These are phyloP conservation scores for Steinernema khuongi DNA, from an alignment of 1,140 invertebrate species.

Conservation along the genomic window DNA sequence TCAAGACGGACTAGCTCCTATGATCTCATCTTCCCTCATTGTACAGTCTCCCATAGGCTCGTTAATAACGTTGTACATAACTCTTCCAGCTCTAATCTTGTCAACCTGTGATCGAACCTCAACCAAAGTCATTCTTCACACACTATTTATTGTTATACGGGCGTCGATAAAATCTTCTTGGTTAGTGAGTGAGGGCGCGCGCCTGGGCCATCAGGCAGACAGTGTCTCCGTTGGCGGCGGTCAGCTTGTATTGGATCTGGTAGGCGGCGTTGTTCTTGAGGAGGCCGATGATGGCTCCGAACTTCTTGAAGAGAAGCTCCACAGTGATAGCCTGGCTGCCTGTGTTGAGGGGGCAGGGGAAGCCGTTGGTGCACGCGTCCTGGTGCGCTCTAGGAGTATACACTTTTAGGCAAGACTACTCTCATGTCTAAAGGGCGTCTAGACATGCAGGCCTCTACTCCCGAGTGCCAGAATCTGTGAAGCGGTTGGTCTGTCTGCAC, in stretches of 20 bases:
- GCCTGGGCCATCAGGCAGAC: neutral
- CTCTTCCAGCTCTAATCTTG: neutral
- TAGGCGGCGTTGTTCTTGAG: conserved; percentile 20
- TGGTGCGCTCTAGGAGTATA: neutral
- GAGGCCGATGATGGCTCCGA: conserved; percentile 2
- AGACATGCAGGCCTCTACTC: too few species aligned
- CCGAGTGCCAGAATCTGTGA: too few species aligned
- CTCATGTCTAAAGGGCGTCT: too few species aligned
- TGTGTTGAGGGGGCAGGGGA: conserved; percentile 17
- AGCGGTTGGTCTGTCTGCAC: too few species aligned
- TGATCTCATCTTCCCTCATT: neutral
- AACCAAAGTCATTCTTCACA: neutral
- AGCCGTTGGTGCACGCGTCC: conserved; percentile 15
- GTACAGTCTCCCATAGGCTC: neutral
- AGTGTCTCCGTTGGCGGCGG: neutral
- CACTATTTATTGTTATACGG: conserved; percentile 13
- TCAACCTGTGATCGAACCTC: conserved; percentile 6
- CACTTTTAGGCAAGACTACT: too few species aligned
- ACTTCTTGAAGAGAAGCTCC: conserved; percentile 9
- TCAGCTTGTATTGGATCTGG: conserved; percentile 13
- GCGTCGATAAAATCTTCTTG: neutral
- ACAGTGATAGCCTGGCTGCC: conserved; percentile 10
- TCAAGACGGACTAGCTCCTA: neutral
- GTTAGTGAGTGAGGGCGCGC: neutral
- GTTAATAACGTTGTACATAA: conserved; percentile 13